Evolutionary conservation across 1,140 invertebrate genomes (phyloP).

Genomic region (Seison nebaliae): DNA sequence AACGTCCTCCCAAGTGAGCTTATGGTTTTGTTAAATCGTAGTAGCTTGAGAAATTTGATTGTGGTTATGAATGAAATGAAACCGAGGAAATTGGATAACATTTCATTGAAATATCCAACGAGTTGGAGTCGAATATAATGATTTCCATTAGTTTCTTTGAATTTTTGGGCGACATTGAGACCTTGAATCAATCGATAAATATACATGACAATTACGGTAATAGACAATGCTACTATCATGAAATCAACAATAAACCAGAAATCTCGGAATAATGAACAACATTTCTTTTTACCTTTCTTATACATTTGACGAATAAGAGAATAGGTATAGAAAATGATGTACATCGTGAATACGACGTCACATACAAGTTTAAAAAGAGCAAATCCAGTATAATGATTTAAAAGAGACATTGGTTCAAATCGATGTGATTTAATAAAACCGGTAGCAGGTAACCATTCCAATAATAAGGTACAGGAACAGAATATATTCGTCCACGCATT

Average conservation of each 20-base stretch:
- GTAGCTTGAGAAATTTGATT: conserved; percentile 32
- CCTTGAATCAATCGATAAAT: conserved; percentile 16
- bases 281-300: conserved; percentile 18
- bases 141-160: conserved; percentile 29
- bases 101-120: conserved; percentile 29
- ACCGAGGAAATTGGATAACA: conserved; percentile 30
- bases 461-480: conserved; percentile 29
- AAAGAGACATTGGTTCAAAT: conserved; percentile 24
- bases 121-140: conserved; percentile 32
- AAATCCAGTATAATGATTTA: conserved; percentile 29
- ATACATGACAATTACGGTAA: neutral
- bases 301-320: conserved; percentile 21
- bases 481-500: conserved; percentile 41
- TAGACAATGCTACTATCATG: neutral
- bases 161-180: conserved; percentile 21
- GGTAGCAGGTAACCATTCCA: conserved; percentile 36
- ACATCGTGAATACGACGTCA: conserved; percentile 25
- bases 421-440: conserved; percentile 30
- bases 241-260: conserved; percentile 1
- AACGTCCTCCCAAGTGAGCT: too few species aligned
- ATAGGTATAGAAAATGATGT: conserved; percentile 31
- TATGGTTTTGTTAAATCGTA: conserved; percentile 33
- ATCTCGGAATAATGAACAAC: conserved; percentile 23
- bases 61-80: conserved; percentile 31
- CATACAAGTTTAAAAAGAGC: conserved; percentile 22